phyloP scores from a whole-genome alignment of 2,888 invertebrate species.

The Papilio gigon region DNA sequence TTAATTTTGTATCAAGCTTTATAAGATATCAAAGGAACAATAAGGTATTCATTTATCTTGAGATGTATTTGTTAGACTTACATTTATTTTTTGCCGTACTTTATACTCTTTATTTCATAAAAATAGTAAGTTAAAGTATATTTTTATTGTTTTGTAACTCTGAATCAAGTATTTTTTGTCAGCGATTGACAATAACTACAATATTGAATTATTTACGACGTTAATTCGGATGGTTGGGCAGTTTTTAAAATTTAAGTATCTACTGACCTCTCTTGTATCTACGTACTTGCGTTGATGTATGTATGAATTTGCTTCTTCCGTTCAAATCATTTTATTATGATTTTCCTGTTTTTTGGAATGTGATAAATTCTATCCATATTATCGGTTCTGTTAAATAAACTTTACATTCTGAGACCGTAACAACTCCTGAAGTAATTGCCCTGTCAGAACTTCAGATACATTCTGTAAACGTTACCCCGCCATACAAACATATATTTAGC shows the following conservation, averaged over 20 bases:
- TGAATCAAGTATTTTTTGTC: neutral
- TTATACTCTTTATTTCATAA: neutral
- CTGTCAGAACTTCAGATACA: neutral
- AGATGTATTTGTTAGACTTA: neutral
- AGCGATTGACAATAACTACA: no score
- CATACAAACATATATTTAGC: no score
- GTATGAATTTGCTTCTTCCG: no score
- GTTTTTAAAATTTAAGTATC: no score
- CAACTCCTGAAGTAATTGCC: neutral
- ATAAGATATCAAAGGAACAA: conserved; percentile 12
- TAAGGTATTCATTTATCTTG: conserved; percentile 1
- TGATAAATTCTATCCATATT: no score
- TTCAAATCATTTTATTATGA: no score
- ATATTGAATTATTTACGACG: no score
- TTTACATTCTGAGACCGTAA: neutral
- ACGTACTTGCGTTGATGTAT: no score
- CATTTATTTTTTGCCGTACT: neutral
- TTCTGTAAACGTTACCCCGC: neutral
- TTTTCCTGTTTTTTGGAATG: no score
- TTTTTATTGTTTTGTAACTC: neutral
- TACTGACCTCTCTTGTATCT: no score
- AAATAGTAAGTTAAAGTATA: neutral
- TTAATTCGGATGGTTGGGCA: no score
- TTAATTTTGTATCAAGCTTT: conserved; percentile 10
- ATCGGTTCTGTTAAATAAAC: no score